A percentile compares a stretch with the other conserved stretches of the same genome.
Conservation (phyloP, 2,113 vertebrate species). For the Atrichornis clamosus region DNA sequence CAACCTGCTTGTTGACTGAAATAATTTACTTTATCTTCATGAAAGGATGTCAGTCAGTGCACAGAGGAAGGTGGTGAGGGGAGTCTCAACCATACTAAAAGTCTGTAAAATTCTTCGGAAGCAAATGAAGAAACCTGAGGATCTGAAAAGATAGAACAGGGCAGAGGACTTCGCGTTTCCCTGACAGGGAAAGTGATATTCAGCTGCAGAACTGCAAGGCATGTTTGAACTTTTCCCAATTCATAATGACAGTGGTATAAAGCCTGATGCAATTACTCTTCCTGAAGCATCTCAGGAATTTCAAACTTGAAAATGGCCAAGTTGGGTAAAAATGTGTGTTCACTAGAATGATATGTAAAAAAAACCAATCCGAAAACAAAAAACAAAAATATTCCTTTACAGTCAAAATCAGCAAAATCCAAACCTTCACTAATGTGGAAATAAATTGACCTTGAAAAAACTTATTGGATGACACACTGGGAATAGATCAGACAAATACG, state of each 20-base stretch:
- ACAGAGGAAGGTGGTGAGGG: neutral
- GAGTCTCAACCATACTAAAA: neutral
- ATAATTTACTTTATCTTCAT: neutral
- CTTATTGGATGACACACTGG: neutral
- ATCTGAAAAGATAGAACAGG: neutral
- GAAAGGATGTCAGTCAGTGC: neutral
- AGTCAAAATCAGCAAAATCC: neutral
- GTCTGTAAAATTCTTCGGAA: neutral
- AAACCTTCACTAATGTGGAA: neutral
- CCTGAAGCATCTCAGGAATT: neutral
- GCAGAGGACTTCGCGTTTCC: neutral
- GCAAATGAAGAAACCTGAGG: neutral
- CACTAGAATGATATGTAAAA: neutral
- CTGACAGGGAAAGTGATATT: neutral
- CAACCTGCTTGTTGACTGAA: neutral
- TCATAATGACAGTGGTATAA: neutral
- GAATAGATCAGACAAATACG: constrained; percentile 3
- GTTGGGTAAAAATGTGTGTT: neutral
- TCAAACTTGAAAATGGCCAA: neutral
- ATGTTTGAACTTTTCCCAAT: neutral
- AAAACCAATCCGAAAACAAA: neutral
- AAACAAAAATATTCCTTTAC: neutral
- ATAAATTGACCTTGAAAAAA: constrained; percentile 28
- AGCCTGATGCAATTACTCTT: neutral
- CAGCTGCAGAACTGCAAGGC: neutral